These are phyloP conservation scores for Sebastes kiyomatsui DNA, from an alignment of 2,797 vertebrate species.

Conservation along the genomic window DNA sequence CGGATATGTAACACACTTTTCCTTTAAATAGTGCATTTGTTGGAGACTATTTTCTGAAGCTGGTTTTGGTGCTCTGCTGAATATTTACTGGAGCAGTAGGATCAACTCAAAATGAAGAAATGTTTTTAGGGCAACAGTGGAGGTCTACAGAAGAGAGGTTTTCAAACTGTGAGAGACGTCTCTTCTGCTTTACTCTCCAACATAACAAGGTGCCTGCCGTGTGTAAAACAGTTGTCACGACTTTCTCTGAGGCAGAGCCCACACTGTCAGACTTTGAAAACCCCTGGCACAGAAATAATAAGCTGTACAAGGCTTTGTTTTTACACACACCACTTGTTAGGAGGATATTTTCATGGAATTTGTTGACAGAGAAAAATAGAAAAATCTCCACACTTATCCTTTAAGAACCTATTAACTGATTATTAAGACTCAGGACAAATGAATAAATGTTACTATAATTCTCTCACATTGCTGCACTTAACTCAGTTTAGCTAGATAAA, in stretches of 20 bases:
- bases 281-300: not conserved
- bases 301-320: not conserved
- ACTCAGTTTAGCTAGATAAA: not conserved
- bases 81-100: not conserved
- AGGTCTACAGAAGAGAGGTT: not conserved
- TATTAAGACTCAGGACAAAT: not conserved
- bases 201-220: not conserved
- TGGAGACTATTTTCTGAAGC: too few species aligned
- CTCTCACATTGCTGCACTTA: not conserved
- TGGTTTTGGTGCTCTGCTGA: not conserved
- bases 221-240: not conserved
- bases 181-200: not conserved
- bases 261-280: not conserved
- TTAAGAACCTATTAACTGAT: not conserved
- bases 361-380: not conserved
- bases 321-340: not conserved
- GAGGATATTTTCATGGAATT: not conserved
- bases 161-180: not conserved
- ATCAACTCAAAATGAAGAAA: not conserved
- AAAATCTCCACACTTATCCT: not conserved
- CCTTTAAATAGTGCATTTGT: too few species aligned
- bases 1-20: too few species aligned
- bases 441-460: not conserved
- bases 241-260: not conserved
- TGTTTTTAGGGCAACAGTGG: not conserved